Conservation (phyloP, 2,797 vertebrate species). For the Intellagama lesueurii region DNA sequence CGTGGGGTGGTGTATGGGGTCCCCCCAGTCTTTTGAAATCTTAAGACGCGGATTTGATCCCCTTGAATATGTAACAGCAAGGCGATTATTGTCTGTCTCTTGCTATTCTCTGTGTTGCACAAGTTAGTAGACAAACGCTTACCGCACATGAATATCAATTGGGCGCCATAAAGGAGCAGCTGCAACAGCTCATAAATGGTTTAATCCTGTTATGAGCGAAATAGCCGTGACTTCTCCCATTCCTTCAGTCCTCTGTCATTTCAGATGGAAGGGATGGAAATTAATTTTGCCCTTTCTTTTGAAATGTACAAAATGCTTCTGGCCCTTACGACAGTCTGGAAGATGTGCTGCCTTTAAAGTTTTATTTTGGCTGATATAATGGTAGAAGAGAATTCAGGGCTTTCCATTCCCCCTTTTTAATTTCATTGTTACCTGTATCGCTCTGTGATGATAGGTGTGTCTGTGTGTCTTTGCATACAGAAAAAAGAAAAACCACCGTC, state of each 20-base stretch:
- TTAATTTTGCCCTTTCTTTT: conserved; percentile 79
- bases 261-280: conserved; percentile 78
- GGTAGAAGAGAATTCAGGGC: conserved; percentile 33
- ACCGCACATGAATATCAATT: conserved; percentile 88
- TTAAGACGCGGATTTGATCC: conserved; percentile 72
- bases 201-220: conserved; percentile 84
- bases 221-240: conserved; percentile 79
- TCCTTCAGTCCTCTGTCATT: conserved; percentile 75
- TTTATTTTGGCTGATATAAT: conserved; percentile 76
- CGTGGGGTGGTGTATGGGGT: conserved; percentile 54
- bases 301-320: conserved; percentile 70
- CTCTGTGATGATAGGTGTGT: no score
- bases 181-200: conserved; percentile 85
- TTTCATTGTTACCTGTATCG: not conserved
- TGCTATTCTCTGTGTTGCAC: conserved; percentile 83
- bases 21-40: conserved; percentile 63
- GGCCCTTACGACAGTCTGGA: conserved; percentile 59
- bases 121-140: conserved; percentile 86
- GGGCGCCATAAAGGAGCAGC: conserved; percentile 85
- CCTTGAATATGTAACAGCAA: conserved; percentile 80
- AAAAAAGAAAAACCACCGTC: conserved; percentile 57
- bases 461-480: no score
- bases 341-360: conserved; percentile 71
- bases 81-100: conserved; percentile 83
- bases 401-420: conserved; percentile 29